Percentiles rank a stretch among this genome's conserved stretches.
Conservation (phyloP, 2,113 vertebrate genomes). For the Coturnix japonica region DNA sequence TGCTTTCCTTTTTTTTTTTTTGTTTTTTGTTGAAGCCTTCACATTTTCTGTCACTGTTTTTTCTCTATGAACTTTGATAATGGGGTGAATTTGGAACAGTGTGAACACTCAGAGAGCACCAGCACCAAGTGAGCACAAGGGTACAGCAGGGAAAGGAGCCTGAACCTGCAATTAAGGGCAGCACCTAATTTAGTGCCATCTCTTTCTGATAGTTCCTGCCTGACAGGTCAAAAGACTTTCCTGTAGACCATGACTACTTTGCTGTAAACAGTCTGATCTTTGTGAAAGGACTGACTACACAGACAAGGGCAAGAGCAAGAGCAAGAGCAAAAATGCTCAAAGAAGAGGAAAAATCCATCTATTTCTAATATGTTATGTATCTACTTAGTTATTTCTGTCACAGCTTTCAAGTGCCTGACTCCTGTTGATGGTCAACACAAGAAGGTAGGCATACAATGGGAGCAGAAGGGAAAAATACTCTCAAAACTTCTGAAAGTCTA, state of each 20-base stretch:
- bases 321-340: background rate
- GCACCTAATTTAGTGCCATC: fast-evolving
- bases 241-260: background rate
- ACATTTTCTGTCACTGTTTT: background rate
- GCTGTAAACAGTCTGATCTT: background rate
- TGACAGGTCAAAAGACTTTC: background rate
- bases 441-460: background rate
- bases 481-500: background rate
- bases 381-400: background rate
- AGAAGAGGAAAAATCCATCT: background rate
- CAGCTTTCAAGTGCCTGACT: background rate
- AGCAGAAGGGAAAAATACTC: background rate
- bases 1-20: background rate
- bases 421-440: background rate
- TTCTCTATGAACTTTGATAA: background rate
- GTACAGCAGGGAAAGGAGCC: background rate
- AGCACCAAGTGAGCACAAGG: background rate
- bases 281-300: background rate
- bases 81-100: background rate
- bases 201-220: background rate
- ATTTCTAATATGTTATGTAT: fast-evolving
- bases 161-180: background rate
- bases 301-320: background rate
- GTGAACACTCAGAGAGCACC: background rate
- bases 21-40: background rate